Evolutionary conservation across 64 coral and sea anemone species (phyloP).

Genomic region (Porites australiensis): DNA sequence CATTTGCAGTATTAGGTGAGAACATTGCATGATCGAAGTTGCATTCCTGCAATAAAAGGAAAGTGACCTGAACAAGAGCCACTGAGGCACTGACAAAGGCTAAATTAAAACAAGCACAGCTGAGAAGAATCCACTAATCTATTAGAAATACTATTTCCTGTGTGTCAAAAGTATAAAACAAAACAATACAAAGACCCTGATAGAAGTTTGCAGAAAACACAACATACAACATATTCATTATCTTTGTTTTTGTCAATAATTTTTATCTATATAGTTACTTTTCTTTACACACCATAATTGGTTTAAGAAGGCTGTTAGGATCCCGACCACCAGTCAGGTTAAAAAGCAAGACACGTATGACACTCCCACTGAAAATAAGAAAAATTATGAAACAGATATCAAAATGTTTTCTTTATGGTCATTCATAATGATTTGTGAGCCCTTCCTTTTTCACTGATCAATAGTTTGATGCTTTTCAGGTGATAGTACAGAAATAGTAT

Average conservation of each 20-base stretch:
- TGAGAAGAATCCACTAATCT: too few relatives aligned
- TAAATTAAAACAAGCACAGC: too few relatives aligned
- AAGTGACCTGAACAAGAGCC: not conserved
- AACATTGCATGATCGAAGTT: constrained; percentile 95
- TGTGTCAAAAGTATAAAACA: too few relatives aligned
- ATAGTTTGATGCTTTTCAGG: too few relatives aligned
- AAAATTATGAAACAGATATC: not conserved
- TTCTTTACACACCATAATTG: constrained; percentile 73
- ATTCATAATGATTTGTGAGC: not conserved
- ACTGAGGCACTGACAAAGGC: too few relatives aligned
- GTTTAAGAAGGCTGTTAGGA: constrained; percentile 79
- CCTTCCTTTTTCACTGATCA: too few relatives aligned
- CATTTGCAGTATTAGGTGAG: constrained; percentile 78
- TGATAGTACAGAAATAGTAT: too few relatives aligned
- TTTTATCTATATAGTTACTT: not conserved
- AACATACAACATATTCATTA: too few relatives aligned
- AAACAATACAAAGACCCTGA: too few relatives aligned
- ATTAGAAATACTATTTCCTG: not conserved
- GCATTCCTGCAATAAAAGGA: constrained; percentile 52
- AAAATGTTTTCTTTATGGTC: not conserved
- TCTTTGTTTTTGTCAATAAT: too few relatives aligned
- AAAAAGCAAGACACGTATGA: constrained; percentile 90
- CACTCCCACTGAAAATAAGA: constrained; percentile 54
- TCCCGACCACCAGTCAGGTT: constrained; percentile 95
- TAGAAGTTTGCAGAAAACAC: too few relatives aligned